These are phyloP conservation scores for Pleuronectes platessa DNA, from an alignment of 2,113 vertebrate species.

Conservation along the genomic window DNA sequence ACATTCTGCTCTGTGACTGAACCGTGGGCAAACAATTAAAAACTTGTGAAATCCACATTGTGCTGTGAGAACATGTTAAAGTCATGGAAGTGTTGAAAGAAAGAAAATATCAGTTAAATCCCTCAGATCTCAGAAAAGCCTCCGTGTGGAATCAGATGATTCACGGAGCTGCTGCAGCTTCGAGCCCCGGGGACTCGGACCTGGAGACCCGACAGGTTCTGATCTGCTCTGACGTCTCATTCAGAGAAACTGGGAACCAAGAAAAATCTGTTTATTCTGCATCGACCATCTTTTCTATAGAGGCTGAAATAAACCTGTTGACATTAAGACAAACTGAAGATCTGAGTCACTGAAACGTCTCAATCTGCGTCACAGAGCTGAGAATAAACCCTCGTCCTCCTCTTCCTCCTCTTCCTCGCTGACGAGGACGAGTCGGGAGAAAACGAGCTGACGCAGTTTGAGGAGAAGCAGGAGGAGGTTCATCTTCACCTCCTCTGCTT, in stretches of 20 bases:
- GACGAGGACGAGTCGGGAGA: conserved; percentile 1
- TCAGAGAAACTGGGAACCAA: too few species aligned
- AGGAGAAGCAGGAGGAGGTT: conserved; percentile 2
- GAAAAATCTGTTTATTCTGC: neutral
- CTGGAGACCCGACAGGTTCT: neutral
- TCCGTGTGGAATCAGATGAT: neutral
- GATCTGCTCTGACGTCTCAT: neutral
- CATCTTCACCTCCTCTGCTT: conserved; percentile 6
- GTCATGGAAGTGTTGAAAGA: neutral
- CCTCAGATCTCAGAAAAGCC: neutral
- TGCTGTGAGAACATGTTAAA: too few species aligned
- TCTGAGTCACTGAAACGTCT: conserved; percentile 14
- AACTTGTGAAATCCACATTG: too few species aligned
- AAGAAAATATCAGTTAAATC: neutral
- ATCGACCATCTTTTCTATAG: conserved; percentile 1
- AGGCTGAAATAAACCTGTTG: neutral
- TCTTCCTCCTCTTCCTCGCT: conserved; percentile 38
- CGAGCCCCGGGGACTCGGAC: neutral
- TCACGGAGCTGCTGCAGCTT: neutral
- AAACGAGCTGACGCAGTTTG: too few species aligned
- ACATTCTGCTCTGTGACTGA: neutral
- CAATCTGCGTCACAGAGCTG: too few species aligned
- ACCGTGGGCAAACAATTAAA: too few species aligned
- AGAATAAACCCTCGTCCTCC: conserved; percentile 21
- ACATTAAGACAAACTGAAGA: conserved; percentile 6